Evolutionary conservation across 23 tunicate species (phyloP).

Genomic region (Styela plicata): DNA sequence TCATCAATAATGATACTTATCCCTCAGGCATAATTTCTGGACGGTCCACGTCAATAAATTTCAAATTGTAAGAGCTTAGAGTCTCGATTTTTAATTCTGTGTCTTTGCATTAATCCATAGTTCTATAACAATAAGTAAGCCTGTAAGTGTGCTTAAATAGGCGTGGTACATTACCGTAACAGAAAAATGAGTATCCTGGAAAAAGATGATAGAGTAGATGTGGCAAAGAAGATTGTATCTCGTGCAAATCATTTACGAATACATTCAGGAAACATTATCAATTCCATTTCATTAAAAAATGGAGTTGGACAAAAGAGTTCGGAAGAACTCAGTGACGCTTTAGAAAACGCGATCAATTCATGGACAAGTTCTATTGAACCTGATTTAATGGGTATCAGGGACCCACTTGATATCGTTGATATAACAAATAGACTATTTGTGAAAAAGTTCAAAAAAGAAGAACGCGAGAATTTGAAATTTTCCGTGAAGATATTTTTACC

Average conservation of each 20-base stretch:
- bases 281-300: constrained; percentile 73
- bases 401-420: constrained; percentile 44
- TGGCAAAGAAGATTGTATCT: constrained; percentile 62
- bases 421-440: constrained; percentile 40
- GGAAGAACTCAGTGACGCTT: constrained; percentile 1
- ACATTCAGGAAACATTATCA: constrained; percentile 84
- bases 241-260: constrained; percentile 36
- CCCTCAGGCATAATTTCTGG: no score
- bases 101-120: no score
- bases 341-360: not conserved
- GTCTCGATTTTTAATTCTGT: no score
- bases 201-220: constrained; percentile 55
- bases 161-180: no score
- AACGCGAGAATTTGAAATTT: constrained; percentile 53
- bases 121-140: no score
- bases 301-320: constrained; percentile 17
- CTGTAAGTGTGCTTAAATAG: no score
- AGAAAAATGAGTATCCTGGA: no score
- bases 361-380: not conserved
- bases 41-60: no score
- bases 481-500: constrained; percentile 69
- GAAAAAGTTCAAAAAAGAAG: constrained; percentile 48
- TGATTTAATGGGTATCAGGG: constrained; percentile 43
- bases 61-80: no score
- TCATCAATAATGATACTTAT: no score